Evolutionary conservation across 2,797 vertebrate species (phyloP).

Genomic region (Uromys caudimaculatus): DNA sequence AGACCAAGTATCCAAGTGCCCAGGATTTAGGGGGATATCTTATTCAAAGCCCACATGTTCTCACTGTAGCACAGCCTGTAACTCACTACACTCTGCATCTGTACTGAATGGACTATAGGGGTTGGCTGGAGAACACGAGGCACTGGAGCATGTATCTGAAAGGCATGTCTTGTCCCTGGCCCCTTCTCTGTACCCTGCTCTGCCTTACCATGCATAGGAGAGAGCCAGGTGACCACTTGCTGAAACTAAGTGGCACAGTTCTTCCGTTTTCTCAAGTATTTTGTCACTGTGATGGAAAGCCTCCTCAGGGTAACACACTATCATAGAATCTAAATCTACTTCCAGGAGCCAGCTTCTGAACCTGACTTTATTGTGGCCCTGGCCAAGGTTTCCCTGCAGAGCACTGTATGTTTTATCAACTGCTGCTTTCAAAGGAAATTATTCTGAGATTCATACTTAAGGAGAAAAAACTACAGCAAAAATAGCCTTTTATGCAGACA

Average conservation of each 20-base stretch:
- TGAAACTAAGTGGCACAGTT: background rate
- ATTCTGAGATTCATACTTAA: background rate
- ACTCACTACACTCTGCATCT: background rate
- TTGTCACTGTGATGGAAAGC: background rate
- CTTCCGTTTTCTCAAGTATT: background rate
- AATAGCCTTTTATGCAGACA: background rate
- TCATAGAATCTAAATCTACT: background rate
- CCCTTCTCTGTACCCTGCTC: background rate
- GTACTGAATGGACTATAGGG: background rate
- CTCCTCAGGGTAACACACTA: background rate
- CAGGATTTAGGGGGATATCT: background rate
- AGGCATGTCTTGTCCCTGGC: background rate
- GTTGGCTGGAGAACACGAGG: background rate
- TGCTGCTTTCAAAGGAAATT: background rate
- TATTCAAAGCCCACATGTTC: background rate
- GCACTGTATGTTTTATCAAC: accelerated
- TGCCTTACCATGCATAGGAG: background rate
- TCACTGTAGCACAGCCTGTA: background rate
- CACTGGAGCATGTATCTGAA: background rate
- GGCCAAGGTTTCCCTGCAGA: background rate
- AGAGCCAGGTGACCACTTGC: too few relatives aligned
- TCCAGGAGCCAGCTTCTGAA: background rate
- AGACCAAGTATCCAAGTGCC: background rate
- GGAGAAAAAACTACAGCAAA: accelerated
- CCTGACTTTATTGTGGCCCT: background rate